Conservation (phyloP, 2,113 vertebrate genomes). For the Phainopepla nitens region DNA sequence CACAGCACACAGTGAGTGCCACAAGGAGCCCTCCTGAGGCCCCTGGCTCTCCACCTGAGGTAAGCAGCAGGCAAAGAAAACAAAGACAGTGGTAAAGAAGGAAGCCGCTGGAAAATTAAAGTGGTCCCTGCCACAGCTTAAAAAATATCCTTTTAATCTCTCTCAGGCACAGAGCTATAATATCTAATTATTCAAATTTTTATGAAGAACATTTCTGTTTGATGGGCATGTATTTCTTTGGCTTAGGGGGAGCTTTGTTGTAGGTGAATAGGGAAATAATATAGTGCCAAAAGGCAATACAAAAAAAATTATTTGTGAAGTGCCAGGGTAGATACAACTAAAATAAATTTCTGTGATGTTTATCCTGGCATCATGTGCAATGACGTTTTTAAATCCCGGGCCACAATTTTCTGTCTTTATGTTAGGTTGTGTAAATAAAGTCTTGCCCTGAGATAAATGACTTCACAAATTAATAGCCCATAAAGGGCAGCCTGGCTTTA, state of each 20-base stretch:
- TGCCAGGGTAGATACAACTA: neutral
- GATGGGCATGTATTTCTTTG: neutral
- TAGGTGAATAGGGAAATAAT: neutral
- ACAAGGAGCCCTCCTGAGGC: neutral
- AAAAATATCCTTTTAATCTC: neutral
- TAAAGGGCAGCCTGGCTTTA: neutral
- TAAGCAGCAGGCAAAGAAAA: neutral
- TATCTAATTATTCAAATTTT: neutral
- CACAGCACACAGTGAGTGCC: neutral
- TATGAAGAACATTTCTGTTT: neutral
- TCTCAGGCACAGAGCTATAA: neutral
- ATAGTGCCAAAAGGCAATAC: neutral
- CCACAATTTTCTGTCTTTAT: neutral
- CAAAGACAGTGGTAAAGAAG: neutral
- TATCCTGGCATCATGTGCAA: neutral
- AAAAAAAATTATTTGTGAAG: neutral
- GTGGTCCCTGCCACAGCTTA: neutral
- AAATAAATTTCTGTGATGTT: slow-evolving; percentile 9
- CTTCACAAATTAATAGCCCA: slow-evolving; percentile 21
- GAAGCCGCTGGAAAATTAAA: neutral
- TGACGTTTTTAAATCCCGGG: neutral
- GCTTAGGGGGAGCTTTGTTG: neutral
- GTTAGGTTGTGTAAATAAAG: neutral
- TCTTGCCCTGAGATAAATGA: neutral
- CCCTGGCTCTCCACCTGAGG: neutral